phyloP scores from a whole-genome alignment of 2,888 invertebrate genomes.

The Uropetala carovei region DNA sequence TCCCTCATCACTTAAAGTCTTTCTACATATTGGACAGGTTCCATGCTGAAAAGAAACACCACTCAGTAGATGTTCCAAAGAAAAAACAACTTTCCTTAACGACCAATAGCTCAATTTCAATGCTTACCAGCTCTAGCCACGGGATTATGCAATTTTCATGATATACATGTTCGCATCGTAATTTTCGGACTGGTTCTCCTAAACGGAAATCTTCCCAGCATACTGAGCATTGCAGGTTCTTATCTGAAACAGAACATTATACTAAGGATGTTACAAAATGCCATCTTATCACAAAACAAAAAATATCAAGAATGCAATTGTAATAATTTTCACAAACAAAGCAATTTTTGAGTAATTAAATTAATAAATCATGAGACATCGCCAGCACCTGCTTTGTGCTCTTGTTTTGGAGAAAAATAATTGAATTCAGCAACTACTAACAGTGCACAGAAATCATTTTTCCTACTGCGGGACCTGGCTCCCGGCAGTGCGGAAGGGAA shows the following conservation, averaged over 20 bases:
- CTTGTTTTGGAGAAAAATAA: too few relatives aligned
- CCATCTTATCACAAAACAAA: neutral
- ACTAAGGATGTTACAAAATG: neutral
- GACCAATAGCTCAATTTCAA: constrained; percentile 58
- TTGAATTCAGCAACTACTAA: too few relatives aligned
- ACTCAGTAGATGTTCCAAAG: neutral
- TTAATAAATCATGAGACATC: too few relatives aligned
- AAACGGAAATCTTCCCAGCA: constrained; percentile 95
- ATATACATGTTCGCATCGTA: constrained; percentile 93
- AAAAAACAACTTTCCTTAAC: too few relatives aligned
- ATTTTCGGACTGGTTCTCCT: constrained; percentile 85
- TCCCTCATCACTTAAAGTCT: constrained; percentile 80
- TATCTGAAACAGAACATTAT: constrained; percentile 74
- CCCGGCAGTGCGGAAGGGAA: too few relatives aligned
- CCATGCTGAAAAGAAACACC: constrained; percentile 81
- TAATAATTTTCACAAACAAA: neutral
- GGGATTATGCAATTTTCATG: constrained; percentile 95
- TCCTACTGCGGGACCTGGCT: too few relatives aligned
- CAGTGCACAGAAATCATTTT: too few relatives aligned
- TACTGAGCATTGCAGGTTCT: constrained; percentile 92
- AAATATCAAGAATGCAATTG: neutral
- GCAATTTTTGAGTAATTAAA: too few relatives aligned
- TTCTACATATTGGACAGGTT: constrained; percentile 96
- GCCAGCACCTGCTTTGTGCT: too few relatives aligned
- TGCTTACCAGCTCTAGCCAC: constrained; percentile 90